Percentiles rank a stretch among this genome's conserved stretches.
These are phyloP conservation scores for Scomber scombrus DNA, from an alignment of 2,113 vertebrate species.

Conservation along the genomic window DNA sequence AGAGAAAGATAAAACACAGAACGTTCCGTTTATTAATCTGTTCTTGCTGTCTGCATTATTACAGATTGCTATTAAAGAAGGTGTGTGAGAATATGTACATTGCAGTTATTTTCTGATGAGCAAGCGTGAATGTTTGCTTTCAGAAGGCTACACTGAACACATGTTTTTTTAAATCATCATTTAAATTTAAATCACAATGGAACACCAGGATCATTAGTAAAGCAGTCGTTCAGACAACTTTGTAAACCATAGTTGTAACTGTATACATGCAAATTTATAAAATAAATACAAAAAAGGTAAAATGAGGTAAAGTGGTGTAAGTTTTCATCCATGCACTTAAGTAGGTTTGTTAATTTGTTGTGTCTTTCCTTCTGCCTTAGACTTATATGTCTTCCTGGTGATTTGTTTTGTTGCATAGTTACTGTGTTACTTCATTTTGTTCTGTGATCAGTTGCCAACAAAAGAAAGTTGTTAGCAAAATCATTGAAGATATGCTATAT, in stretches of 20 bases:
- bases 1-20: background rate
- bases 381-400: too few relatives aligned
- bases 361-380: too few relatives aligned
- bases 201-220: background rate
- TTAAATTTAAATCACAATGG: background rate
- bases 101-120: constrained; percentile 11
- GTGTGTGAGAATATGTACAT: background rate
- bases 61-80: constrained; percentile 29
- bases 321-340: background rate
- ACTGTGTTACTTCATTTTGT: too few relatives aligned
- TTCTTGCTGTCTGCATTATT: constrained; percentile 19
- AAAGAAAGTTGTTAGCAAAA: too few relatives aligned
- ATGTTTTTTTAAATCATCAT: background rate
- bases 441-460: too few relatives aligned
- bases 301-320: background rate
- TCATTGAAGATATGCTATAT: too few relatives aligned
- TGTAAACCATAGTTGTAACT: too few relatives aligned
- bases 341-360: background rate
- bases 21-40: constrained; percentile 31
- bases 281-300: too few relatives aligned
- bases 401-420: too few relatives aligned
- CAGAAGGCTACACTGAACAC: background rate
- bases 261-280: background rate
- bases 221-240: too few relatives aligned
- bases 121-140: background rate